Evolutionary conservation across 92 coral and sea anemone species (phyloP).

Genomic region (Blastomussa wellsi): DNA sequence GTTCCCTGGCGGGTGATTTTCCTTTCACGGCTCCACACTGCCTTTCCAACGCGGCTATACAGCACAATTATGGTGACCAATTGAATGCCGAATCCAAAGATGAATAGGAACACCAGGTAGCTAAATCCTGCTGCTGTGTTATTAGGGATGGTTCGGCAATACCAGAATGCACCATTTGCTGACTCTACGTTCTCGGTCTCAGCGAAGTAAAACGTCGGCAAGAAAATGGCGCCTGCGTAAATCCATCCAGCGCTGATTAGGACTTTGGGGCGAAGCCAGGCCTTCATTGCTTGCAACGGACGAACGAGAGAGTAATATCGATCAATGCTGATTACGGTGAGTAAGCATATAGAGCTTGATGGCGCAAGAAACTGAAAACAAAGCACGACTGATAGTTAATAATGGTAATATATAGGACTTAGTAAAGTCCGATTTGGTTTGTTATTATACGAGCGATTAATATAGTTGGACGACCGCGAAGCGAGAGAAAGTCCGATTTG

Average conservation of each 20-base stretch:
- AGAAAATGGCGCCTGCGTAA: constrained; percentile 61
- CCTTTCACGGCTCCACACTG: constrained; percentile 83
- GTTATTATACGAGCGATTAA: no score
- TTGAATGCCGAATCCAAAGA: constrained; percentile 72
- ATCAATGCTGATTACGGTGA: constrained; percentile 81
- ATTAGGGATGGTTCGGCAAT: constrained; percentile 77
- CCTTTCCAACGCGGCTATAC: constrained; percentile 73
- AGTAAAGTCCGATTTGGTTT: no score
- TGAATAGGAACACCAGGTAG: constrained; percentile 67
- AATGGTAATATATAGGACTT: no score
- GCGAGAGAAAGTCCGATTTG: no score
- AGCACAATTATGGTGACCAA: constrained; percentile 66
- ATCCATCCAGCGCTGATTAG: constrained; percentile 67
- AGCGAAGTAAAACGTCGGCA: constrained; percentile 81
- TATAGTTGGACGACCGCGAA: no score
- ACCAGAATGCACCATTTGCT: constrained; percentile 50
- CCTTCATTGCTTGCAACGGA: constrained; percentile 65
- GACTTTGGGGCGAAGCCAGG: constrained; percentile 53
- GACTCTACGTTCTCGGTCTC: constrained; percentile 53
- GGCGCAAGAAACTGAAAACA: constrained; percentile 80
- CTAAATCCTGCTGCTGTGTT: constrained; percentile 61
- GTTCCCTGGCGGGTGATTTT: constrained; percentile 76
- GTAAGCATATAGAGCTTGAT: constrained; percentile 81
- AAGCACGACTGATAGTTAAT: background rate
- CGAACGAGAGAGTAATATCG: constrained; percentile 85